Evolutionary conservation across 2,113 vertebrate genomes (phyloP).

Genomic region (Ptilonorhynchus violaceus): DNA sequence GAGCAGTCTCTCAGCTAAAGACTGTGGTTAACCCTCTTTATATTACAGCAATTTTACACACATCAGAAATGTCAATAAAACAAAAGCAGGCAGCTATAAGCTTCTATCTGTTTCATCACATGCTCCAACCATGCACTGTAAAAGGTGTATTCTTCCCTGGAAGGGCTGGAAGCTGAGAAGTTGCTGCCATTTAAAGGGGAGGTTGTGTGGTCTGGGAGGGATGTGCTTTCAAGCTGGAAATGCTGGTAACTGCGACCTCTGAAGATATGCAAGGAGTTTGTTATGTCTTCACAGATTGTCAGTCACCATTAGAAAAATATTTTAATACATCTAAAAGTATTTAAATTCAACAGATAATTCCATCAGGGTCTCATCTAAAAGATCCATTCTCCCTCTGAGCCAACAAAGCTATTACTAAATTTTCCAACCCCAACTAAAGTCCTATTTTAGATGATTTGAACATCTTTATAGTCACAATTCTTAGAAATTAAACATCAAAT

Average conservation of each 20-base stretch:
- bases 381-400: background rate
- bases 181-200: background rate
- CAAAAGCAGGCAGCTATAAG: background rate
- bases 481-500: background rate
- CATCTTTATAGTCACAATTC: background rate
- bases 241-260: background rate
- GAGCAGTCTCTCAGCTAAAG: background rate
- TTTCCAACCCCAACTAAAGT: background rate
- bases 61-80: slow-evolving; percentile 18
- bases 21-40: background rate
- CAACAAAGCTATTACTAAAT: background rate
- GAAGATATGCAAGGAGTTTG: background rate
- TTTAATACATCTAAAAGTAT: background rate
- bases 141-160: background rate
- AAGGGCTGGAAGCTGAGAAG: background rate
- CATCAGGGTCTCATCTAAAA: background rate
- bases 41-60: background rate
- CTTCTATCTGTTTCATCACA: background rate
- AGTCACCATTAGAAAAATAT: background rate
- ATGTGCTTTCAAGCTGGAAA: background rate
- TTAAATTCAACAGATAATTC: background rate
- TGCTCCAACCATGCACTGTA: background rate
- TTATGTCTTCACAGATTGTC: background rate
- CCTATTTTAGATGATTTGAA: background rate
- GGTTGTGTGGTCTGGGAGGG: background rate